Evolutionary conservation across 2,888 invertebrate genomes (phyloP).

Genomic region (Apeira syringaria): DNA sequence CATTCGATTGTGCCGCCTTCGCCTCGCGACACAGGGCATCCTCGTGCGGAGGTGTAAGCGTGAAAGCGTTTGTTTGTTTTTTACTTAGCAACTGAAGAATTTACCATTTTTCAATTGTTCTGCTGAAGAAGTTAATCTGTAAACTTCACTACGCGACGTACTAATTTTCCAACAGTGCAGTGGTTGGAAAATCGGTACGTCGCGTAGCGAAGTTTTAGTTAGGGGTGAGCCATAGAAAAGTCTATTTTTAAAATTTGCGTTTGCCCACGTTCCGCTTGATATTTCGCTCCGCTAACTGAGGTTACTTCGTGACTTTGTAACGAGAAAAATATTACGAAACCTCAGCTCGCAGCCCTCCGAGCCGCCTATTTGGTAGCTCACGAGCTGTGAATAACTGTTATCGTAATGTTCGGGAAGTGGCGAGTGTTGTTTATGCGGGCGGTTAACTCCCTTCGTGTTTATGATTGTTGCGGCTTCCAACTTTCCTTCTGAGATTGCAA

Average conservation of each 20-base stretch:
- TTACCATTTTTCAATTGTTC: no score
- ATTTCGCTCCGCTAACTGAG: conserved; percentile 9
- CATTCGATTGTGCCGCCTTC: no score
- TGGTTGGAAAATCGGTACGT: no score
- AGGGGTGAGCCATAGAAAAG: no score
- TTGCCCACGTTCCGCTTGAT: conserved; percentile 13
- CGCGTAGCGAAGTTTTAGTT: no score
- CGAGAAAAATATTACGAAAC: conserved; percentile 65
- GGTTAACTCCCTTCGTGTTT: conserved; percentile 20
- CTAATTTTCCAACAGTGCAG: no score
- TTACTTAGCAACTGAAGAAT: no score
- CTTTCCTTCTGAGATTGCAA: conserved; percentile 24
- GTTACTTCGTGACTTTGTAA: conserved; percentile 53
- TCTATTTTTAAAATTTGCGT: conserved; percentile 5
- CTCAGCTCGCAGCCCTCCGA: conserved; percentile 36
- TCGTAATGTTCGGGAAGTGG: conserved; percentile 57
- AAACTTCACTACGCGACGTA: no score
- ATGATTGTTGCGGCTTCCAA: conserved; percentile 22
- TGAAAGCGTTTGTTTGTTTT: no score
- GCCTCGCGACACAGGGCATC: no score
- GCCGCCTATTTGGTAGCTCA: conserved; percentile 68
- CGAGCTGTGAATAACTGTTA: conserved; percentile 67
- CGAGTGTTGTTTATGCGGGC: conserved; percentile 40
- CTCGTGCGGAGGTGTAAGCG: no score
- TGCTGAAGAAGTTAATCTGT: no score